Base-by-base conservation (phyloP, 2,113 vertebrate genomes). In the Nematolebias whitei region DNA sequence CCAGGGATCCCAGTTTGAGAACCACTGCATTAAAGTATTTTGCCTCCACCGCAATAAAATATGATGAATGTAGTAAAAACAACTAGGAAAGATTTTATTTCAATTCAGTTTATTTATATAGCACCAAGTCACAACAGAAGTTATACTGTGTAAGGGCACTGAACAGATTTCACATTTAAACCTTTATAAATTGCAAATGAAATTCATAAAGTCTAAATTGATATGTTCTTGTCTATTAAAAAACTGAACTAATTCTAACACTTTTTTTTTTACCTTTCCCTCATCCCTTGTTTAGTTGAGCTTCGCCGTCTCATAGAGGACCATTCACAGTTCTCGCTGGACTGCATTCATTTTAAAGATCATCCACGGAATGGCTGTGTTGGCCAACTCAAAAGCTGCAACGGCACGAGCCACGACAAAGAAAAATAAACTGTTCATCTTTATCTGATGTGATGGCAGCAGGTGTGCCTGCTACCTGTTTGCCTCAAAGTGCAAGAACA, bases 261-360 rank as follows among this genome's bases (percentile, higher is more conserved):
- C n/a, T n/a, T n/a, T n/a, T n/a, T n/a, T 40, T 43, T 54, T 35
- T 60, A 7, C 11, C 10, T 0, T 61, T 2, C 59, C 12, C 41
- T n/a, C 26, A 2, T 19, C 19, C 2, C 9, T 10, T 66, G 47
- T 38, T 64, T 84, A 98, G 96, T 91, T 41, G 92, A 95, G 55
- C 93, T 98, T 83, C 51, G 73, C 61, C 78, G 54, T 41, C 95
- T 95, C 65, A 76, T 92, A 40, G 85, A 93, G 50, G 74, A 79
- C 44, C 84, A 92, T 83, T 95, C 95, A 16, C 40, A 85, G 91
- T 96, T 96, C 9, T 90, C 93, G n/a, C 90, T 92, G 77, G 84
- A 94, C 16, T 90, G 88, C 81, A 82, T 96, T 13, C 84, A 90
- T 60, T 88, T 93, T 29, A 78, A 90, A 49, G 88, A 90, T 79